Percentiles rank a stretch among this genome's conserved stretches.
These are phyloP conservation scores for Muntiacus reevesi DNA, from an alignment of 2,113 vertebrate genomes.

Conservation along the genomic window DNA sequence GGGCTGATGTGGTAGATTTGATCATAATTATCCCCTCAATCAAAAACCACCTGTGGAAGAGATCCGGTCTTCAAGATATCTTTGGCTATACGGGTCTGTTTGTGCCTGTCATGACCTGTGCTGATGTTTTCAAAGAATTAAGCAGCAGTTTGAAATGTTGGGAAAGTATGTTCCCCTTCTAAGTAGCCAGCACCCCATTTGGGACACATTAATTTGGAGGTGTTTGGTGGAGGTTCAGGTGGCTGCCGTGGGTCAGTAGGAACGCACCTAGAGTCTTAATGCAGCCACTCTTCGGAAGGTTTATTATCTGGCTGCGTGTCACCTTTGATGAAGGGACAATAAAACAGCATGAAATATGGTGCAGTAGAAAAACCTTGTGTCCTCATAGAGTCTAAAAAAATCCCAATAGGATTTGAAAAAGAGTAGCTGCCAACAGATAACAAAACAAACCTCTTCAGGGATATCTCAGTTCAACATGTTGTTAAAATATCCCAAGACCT, in stretches of 20 bases:
- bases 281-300: neutral
- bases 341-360: neutral
- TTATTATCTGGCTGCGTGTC: neutral
- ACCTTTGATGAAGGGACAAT: neutral
- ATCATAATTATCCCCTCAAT: neutral
- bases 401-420: constrained; percentile 29
- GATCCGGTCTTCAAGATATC: neutral
- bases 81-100: neutral
- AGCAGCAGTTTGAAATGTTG: neutral
- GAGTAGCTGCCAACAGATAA: constrained; percentile 28
- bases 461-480: constrained; percentile 39
- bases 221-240: neutral
- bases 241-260: neutral
- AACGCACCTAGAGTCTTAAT: neutral
- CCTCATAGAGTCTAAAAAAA: constrained; percentile 26
- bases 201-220: neutral
- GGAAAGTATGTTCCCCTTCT: neutral
- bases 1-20: neutral
- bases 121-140: neutral
- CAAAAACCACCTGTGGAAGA: neutral
- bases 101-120: neutral
- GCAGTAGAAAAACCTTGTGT: neutral
- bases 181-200: neutral
- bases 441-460: constrained; percentile 50
- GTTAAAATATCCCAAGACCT: constrained; percentile 67